Percentiles rank a stretch among this genome's conserved stretches.
Evolutionary conservation across 2,113 vertebrate species (phyloP).

Genomic region (Martes martes): DNA sequence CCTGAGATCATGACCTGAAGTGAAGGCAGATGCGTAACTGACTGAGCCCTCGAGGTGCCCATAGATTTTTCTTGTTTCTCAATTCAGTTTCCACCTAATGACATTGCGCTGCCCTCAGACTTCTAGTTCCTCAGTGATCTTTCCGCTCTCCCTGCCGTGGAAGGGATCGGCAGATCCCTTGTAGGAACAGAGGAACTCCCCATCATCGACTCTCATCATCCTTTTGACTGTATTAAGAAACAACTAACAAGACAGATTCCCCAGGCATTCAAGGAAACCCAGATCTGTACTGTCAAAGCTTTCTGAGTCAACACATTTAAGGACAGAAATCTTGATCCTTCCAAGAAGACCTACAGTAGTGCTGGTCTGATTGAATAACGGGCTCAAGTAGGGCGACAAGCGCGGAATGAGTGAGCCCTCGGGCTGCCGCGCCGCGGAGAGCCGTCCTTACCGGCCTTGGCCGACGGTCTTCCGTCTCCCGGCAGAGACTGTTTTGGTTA

Average conservation of each 20-base stretch:
- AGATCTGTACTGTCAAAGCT: background rate
- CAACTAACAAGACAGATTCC: background rate
- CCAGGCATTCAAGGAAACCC: background rate
- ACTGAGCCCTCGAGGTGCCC: background rate
- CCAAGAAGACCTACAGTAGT: background rate
- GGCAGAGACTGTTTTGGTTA: background rate
- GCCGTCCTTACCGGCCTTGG: background rate
- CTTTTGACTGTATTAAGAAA: background rate
- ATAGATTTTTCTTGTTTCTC: background rate
- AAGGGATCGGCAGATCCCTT: background rate
- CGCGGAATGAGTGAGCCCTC: background rate
- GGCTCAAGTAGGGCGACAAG: background rate
- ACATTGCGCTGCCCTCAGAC: background rate
- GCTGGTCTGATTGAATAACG: background rate
- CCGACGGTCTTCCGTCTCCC: background rate
- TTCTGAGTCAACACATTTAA: background rate
- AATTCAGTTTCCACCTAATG: background rate
- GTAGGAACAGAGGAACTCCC: background rate
- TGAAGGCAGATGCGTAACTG: background rate
- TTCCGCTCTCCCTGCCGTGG: background rate
- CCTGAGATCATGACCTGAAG: background rate
- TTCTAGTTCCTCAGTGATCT: background rate
- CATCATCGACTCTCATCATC: background rate
- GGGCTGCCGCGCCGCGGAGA: background rate
- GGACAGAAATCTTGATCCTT: conserved; percentile 31